These are phyloP conservation scores for Stenopsyche tienmushanensis DNA, from an alignment of 1,140 invertebrate genomes.

Conservation along the genomic window DNA sequence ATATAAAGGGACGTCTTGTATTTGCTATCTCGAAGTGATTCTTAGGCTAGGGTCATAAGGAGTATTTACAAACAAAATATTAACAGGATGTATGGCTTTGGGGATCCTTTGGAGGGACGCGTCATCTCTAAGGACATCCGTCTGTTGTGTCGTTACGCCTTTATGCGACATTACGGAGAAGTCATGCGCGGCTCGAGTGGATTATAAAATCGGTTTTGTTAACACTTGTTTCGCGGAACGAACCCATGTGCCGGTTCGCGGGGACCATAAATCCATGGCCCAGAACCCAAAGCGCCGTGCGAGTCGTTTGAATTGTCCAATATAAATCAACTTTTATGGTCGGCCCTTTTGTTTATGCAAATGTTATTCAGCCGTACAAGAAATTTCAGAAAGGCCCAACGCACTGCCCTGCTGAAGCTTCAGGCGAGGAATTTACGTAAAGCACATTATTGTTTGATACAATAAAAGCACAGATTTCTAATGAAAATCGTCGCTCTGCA, in stretches of 20 bases:
- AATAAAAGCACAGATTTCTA: too few species aligned
- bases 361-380: neutral
- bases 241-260: neutral
- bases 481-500: too few species aligned
- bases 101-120: too few species aligned
- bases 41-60: too few species aligned
- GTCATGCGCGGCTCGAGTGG: too few species aligned
- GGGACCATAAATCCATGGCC: constrained; percentile 2
- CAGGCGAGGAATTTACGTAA: neutral
- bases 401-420: neutral
- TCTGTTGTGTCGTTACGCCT: too few species aligned
- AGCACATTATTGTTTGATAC: neutral
- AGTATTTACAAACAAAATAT: too few species aligned
- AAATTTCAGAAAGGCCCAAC: neutral
- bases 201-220: constrained; percentile 25
- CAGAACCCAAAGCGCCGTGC: neutral
- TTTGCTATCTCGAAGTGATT: too few species aligned
- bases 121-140: too few species aligned
- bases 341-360: constrained; percentile 24
- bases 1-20: too few species aligned
- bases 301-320: constrained; percentile 1
- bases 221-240: constrained; percentile 13
- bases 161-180: too few species aligned
- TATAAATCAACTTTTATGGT: constrained; percentile 24
- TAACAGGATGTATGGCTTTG: too few species aligned